Evolutionary conservation across 2,797 vertebrate species (phyloP), one percentile per base, ranked within the genome.

Genomic region (Hypotaenidia okinawae): DNA sequence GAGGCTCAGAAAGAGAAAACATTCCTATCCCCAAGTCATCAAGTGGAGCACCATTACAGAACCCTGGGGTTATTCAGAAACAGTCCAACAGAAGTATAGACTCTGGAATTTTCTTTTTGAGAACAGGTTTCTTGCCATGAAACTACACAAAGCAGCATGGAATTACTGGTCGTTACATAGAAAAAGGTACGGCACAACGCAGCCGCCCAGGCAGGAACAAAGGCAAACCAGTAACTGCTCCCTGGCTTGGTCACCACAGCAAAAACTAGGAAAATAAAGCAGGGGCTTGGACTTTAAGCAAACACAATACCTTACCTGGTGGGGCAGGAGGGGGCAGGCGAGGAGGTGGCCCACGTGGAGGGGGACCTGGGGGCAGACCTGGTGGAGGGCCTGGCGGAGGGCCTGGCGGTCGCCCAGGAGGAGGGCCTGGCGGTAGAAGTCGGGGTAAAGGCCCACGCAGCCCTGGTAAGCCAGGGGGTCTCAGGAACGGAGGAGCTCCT

Each of bases 401-500:
- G 17, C 99, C 98, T 13, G 98, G 98, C 75, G 99, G 87, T 33
- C 99, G 98, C 35, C 99, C 99, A 6, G 99, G 99, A 3, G 99
- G 99, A 33, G 99, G 99, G 10, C 99, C 99, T 1, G 99, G 99
- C 43, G 99, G 99, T 49, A 99, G 97, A 83, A 99, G 98, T 24
- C 99, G 98, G 63, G 99, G 99, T 95, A 99, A 98, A 49, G 99
- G 99, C 63, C 99, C 99, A 83, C 99, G 98, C 47, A 99, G 96
- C 19, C 98, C 99, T 62, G 99, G 99, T 95, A 99, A 98, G 21
- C 98, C 99, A 10, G 99, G 99, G 61, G 99, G 99, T 93, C 99
- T 99, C 96, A 99, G 95, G 98, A 99, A 99, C 0, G 99, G 99
- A 97, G 99, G 99, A 72, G 99, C 99, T 82, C 99, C 99, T 99